phyloP scores from a whole-genome alignment of 2,797 vertebrate species.

The Falco columbarius region DNA sequence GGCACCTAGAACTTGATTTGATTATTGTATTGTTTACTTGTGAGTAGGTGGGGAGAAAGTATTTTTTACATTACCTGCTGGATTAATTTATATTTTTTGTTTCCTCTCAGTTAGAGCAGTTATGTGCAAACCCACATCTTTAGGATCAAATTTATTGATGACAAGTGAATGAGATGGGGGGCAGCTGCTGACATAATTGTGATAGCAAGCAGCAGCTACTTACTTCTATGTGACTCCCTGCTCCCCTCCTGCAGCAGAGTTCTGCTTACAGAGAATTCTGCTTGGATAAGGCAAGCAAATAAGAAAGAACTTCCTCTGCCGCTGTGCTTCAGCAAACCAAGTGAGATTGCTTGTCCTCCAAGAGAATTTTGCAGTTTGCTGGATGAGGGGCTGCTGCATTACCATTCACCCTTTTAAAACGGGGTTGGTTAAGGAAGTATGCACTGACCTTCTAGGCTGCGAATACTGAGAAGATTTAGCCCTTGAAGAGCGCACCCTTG shows the following conservation, averaged over 20 bases:
- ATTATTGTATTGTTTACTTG: accelerated
- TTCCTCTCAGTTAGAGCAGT: too few relatives aligned
- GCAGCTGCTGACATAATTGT: neutral
- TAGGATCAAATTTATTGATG: neutral
- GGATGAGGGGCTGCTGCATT: neutral
- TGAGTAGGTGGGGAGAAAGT: neutral
- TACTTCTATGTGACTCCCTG: neutral
- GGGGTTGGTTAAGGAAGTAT: neutral
- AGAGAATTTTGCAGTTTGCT: neutral
- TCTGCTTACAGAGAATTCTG: neutral
- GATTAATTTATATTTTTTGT: accelerated
- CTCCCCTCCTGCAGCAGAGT: neutral
- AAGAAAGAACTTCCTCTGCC: neutral
- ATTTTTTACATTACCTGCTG: neutral
- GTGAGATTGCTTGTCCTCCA: accelerated
- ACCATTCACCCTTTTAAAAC: neutral
- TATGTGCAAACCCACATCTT: neutral
- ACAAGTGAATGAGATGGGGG: neutral
- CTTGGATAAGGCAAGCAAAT: neutral
- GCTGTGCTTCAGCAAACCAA: neutral
- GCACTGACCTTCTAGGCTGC: accelerated
- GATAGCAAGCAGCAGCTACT: too few relatives aligned
- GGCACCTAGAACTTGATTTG: neutral
- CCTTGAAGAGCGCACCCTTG: neutral
- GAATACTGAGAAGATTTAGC: accelerated